These are phyloP conservation scores for Xanthia togata DNA, from an alignment of 2,888 invertebrate species.

Conservation along the genomic window DNA sequence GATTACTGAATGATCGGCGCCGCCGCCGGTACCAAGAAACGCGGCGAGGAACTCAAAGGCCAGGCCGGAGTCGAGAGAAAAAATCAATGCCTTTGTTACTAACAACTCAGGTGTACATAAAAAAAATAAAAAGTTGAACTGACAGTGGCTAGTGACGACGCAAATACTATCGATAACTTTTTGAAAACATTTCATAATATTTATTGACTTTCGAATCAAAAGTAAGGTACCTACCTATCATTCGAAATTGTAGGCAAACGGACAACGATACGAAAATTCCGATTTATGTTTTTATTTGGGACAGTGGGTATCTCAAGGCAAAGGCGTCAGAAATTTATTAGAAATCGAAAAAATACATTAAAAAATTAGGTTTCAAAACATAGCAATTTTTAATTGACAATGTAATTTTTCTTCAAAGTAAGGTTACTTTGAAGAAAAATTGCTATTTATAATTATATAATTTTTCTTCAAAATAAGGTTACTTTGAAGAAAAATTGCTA, in stretches of 20 bases:
- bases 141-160: slow-evolving; percentile 80
- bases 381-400: too few species aligned
- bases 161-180: slow-evolving; percentile 78
- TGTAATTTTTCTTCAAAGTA: not conserved
- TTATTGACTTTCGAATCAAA: slow-evolving; percentile 5
- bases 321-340: not conserved
- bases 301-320: not conserved
- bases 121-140: slow-evolving; percentile 83
- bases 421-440: too few species aligned
- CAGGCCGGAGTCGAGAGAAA: slow-evolving; percentile 82
- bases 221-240: not conserved
- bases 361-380: not conserved
- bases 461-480: too few species aligned
- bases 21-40: slow-evolving; percentile 82
- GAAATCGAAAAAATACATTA: not conserved
- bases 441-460: too few species aligned
- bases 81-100: slow-evolving; percentile 89
- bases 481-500: too few species aligned
- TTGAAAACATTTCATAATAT: slow-evolving; percentile 28
- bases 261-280: too few species aligned
- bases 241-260: not conserved
- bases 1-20: slow-evolving; percentile 85
- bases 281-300: not conserved
- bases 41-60: slow-evolving; percentile 85
- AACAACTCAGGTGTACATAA: slow-evolving; percentile 89